phyloP scores from a whole-genome alignment of 2,888 invertebrate species.

The Campopleginae sp. region DNA sequence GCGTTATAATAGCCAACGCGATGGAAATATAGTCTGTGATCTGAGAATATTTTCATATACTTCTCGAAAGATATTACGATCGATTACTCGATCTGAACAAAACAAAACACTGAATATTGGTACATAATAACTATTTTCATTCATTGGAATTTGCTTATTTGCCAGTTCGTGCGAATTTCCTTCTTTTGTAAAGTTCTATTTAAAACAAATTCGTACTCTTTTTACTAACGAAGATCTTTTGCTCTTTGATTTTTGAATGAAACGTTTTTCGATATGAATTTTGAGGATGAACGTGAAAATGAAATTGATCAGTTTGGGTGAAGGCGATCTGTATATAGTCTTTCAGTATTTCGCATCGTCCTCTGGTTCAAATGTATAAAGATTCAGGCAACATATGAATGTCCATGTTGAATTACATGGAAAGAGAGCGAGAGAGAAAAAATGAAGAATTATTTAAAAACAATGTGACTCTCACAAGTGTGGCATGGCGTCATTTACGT shows the following conservation, averaged over 20 bases:
- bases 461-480: conserved; percentile 64
- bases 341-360: conserved; percentile 65
- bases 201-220: not conserved
- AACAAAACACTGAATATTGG: conserved; percentile 21
- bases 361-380: conserved; percentile 50
- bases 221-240: not conserved
- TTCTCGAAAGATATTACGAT: conserved; percentile 46
- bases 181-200: not conserved
- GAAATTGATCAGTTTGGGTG: conserved; percentile 11
- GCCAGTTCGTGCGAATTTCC: conserved; percentile 14
- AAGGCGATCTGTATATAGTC: conserved; percentile 62
- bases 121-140: conserved; percentile 9
- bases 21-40: conserved; percentile 62
- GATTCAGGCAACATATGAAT: conserved; percentile 30
- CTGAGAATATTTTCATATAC: conserved; percentile 56
- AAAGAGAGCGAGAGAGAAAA: conserved; percentile 10
- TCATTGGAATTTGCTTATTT: conserved; percentile 2
- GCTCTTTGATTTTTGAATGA: not conserved
- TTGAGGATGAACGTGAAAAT: not conserved
- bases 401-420: conserved; percentile 33
- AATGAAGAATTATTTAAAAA: not conserved
- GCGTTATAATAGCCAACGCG: conserved; percentile 20
- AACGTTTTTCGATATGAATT: conserved; percentile 6
- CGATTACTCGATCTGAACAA: conserved; percentile 38
- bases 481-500: conserved; percentile 63